Conservation (phyloP, 2,888 invertebrate genomes). For the Trachelus stipa region DNA sequence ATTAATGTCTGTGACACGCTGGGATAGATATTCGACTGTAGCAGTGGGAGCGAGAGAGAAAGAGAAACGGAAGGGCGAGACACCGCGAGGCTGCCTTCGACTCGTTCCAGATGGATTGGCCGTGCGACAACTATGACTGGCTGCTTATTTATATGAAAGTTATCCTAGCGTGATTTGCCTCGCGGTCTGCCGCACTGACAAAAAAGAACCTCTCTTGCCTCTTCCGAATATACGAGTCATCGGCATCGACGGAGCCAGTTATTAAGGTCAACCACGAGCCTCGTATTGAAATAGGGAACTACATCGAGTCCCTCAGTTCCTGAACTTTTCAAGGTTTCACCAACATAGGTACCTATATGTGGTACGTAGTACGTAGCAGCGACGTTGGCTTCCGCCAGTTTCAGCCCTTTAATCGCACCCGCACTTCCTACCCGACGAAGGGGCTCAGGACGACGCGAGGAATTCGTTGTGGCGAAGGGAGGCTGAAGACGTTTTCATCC, state of each 20-base stretch:
- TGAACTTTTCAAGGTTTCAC: background rate
- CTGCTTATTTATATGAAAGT: slow-evolving; percentile 14
- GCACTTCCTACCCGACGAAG: background rate
- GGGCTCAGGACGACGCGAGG: background rate
- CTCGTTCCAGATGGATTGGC: slow-evolving; percentile 35
- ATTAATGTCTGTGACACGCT: slow-evolving; percentile 52
- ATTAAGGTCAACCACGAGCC: slow-evolving; percentile 1
- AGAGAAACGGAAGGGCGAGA: slow-evolving; percentile 23
- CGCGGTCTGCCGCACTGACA: slow-evolving; percentile 8
- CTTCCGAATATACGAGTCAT: slow-evolving; percentile 11
- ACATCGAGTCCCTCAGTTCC: background rate
- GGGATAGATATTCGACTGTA: slow-evolving; percentile 34
- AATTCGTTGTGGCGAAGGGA: background rate
- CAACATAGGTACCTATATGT: background rate
- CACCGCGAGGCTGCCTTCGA: slow-evolving; percentile 32
- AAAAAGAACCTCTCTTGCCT: background rate
- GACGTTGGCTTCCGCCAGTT: background rate
- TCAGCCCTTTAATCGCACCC: background rate
- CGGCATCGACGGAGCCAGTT: background rate
- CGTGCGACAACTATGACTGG: slow-evolving; percentile 8
- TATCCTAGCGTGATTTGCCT: slow-evolving; percentile 24
- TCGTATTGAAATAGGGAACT: background rate
- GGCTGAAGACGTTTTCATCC: slow-evolving; percentile 2
- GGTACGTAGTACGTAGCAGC: background rate
- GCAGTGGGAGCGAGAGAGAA: background rate